These are phyloP conservation scores for Pinctada fucata DNA, from an alignment of 2,888 invertebrate species.

Conservation along the genomic window DNA sequence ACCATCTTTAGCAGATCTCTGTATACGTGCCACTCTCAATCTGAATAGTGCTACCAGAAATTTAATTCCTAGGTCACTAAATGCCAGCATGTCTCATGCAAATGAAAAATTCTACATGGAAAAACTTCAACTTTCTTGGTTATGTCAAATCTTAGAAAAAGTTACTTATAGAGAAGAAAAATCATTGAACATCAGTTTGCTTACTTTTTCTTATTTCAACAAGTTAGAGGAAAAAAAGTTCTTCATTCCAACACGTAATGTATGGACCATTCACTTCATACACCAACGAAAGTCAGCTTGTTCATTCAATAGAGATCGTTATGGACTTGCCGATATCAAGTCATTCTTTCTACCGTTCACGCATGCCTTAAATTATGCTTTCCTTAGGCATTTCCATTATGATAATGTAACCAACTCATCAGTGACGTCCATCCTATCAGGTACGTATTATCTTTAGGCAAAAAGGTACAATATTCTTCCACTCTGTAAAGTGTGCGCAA, in stretches of 20 bases:
- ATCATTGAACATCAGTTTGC: too few relatives aligned
- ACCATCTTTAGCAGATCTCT: not conserved
- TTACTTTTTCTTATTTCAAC: not conserved
- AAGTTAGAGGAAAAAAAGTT: not conserved
- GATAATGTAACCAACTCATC: too few relatives aligned
- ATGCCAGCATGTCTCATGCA: not conserved
- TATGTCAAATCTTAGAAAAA: not conserved
- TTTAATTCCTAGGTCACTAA: not conserved
- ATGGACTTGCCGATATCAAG: not conserved
- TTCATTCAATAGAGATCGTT: not conserved
- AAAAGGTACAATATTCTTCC: too few relatives aligned
- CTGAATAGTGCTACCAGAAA: not conserved
- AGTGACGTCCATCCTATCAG: too few relatives aligned
- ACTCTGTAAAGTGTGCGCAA: too few relatives aligned
- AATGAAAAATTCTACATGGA: not conserved
- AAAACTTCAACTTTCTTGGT: not conserved
- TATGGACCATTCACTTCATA: not conserved
- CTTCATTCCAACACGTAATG: not conserved
- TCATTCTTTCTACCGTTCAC: not conserved
- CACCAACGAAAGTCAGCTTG: not conserved
- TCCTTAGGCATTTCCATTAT: too few relatives aligned
- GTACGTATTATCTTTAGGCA: too few relatives aligned
- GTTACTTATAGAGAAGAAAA: not conserved
- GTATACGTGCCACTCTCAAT: not conserved
- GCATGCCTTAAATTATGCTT: not conserved